phyloP scores from a whole-genome alignment of 1,140 invertebrate species.

The Bombus superbus region DNA sequence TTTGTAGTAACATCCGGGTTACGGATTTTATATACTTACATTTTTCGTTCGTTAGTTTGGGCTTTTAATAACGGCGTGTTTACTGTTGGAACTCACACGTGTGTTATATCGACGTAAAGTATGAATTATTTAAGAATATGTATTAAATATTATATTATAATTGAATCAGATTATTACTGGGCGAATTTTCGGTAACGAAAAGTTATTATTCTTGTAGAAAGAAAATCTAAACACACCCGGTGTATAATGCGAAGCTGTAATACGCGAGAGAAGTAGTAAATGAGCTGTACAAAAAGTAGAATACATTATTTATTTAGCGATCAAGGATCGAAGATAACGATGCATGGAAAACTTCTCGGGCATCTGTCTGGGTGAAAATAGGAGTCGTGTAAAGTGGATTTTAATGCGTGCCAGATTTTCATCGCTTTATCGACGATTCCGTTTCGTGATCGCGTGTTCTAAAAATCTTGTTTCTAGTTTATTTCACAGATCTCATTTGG shows the following conservation, averaged over 20 bases:
- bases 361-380: neutral
- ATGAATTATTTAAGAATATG: too few species aligned
- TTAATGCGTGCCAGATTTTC: neutral
- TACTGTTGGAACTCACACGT: too few species aligned
- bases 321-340: neutral
- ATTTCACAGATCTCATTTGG: neutral
- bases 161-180: too few species aligned
- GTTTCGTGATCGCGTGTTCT: neutral
- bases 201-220: neutral
- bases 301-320: slow-evolving; percentile 3
- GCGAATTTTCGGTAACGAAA: neutral
- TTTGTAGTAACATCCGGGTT: too few species aligned
- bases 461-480: neutral
- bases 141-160: too few species aligned
- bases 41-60: too few species aligned
- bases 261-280: neutral
- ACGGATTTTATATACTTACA: too few species aligned
- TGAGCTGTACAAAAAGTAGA: neutral
- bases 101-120: too few species aligned
- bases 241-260: neutral
- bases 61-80: too few species aligned
- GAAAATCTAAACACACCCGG: neutral
- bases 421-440: neutral
- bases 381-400: neutral
- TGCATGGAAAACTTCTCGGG: neutral